Evolutionary conservation across 1,140 invertebrate genomes (phyloP).

Genomic region (Caenorhabditis inopinata): DNA sequence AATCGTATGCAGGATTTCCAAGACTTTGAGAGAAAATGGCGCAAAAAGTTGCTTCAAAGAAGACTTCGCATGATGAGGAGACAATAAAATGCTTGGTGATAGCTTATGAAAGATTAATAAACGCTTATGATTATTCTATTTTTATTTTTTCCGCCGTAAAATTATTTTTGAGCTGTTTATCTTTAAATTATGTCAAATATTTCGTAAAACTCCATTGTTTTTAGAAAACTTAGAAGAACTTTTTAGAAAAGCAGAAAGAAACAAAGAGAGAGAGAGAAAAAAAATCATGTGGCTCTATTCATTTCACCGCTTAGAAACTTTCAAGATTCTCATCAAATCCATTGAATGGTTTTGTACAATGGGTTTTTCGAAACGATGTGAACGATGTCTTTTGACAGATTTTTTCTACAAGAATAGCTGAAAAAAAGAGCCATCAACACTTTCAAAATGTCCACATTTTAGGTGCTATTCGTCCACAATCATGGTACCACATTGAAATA

Average conservation of each 20-base stretch:
- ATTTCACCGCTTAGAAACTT: background rate
- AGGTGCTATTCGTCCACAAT: background rate
- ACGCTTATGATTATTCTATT: too few relatives aligned
- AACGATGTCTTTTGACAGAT: background rate
- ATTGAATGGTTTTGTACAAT: background rate
- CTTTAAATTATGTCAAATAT: too few relatives aligned
- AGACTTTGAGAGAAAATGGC: slow-evolving; percentile 29
- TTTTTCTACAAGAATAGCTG: too few relatives aligned
- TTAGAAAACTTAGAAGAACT: too few relatives aligned
- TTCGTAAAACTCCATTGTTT: too few relatives aligned
- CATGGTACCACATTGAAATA: background rate
- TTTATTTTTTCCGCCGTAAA: background rate
- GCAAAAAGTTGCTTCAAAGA: slow-evolving; percentile 12
- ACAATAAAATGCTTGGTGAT: background rate
- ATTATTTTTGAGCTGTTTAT: too few relatives aligned
- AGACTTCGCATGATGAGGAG: slow-evolving; percentile 13
- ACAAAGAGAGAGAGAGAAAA: too few relatives aligned
- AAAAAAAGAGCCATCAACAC: too few relatives aligned
- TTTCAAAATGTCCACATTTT: too few relatives aligned
- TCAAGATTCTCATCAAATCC: background rate
- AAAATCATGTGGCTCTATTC: background rate
- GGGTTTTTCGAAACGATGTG: background rate
- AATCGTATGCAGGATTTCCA: slow-evolving; percentile 11
- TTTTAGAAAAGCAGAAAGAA: too few relatives aligned
- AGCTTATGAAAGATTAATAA: too few relatives aligned